These are phyloP conservation scores for Anoura caudifer DNA, from an alignment of 2,113 vertebrate genomes.

Conservation along the genomic window DNA sequence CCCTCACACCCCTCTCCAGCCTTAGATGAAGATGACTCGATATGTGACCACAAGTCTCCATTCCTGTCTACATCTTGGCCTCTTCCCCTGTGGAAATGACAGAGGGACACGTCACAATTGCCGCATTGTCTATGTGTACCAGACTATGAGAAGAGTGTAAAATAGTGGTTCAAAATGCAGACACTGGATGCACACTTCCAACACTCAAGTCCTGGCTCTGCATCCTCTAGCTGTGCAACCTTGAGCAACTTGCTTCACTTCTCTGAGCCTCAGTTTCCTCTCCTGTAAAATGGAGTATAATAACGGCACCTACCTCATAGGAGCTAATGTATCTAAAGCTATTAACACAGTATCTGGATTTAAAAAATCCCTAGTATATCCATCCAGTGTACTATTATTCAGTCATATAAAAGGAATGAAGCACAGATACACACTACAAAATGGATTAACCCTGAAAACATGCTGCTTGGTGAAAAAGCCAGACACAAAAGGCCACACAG, in stretches of 20 bases:
- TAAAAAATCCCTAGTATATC: background rate
- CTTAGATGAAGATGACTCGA: background rate
- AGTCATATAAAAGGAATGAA: background rate
- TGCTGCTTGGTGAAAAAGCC: background rate
- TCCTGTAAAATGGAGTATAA: background rate
- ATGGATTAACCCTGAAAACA: background rate
- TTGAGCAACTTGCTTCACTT: background rate
- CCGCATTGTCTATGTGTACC: background rate
- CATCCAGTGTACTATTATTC: background rate
- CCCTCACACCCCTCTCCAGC: background rate
- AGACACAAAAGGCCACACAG: background rate
- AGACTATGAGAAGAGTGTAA: background rate
- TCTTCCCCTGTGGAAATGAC: background rate
- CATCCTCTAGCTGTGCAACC: background rate
- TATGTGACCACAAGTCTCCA: background rate
- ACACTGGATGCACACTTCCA: too few species aligned
- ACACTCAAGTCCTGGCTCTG: background rate
- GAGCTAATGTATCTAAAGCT: background rate
- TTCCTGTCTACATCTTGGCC: background rate
- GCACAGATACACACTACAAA: too few species aligned
- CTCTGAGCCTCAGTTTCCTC: background rate
- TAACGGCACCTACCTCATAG: background rate
- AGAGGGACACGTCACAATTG: background rate
- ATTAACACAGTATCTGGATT: background rate
- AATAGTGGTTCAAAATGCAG: accelerated